Base-by-base conservation (phyloP, 2,113 vertebrate genomes). In the Arothron firmamentum region DNA sequence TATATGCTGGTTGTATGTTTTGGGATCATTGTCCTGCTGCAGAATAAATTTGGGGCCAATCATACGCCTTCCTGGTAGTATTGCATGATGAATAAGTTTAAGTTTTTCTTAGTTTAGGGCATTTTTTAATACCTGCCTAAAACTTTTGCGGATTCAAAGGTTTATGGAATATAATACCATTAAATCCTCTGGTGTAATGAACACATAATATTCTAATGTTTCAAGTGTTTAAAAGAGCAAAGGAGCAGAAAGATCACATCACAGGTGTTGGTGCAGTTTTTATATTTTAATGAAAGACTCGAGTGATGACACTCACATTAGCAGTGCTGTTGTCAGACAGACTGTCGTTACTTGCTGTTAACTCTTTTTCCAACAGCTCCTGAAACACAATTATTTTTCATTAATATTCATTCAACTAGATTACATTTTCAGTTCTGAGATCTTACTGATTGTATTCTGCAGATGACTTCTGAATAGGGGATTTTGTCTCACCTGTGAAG, bases 401-500 rank as follows among this genome's bases (percentile, higher is more conserved):
- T 23, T 59, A 62, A 15, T 0, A 62, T 41, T 23, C 0, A 2
- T 62, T 12, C 54, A 19, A 5, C 8, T 52, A 6, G 1, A 49
- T 0, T 4, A 5, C 5, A 15, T 41, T 46, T 18, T 0, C 25
- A 47, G 17, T 8, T 47, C 10, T 25, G 20, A 7, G 51, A 28
- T 41, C 45, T 6, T 15, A 3, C 9, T 23, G 9, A 52, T 5
- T 43, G n/a, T 17, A 16, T 51, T 59, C 25, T 31, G 16, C 18
- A 34, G 66, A 6, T 57, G 14, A 59, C 15, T 10, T n/a, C n/a
- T 5, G 5, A 28, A 69, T 0, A 25, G 25, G 25, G 18, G 56
- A 57, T 47, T 0, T 1, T 0, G 31, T 61, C 70, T 80, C 52
- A 79, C 85, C 77, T 82, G 80, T 6, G 79, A 80, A 38, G 63